A percentile compares a stretch with the other conserved stretches of the same genome.
These are phyloP conservation scores for Nibea albiflora DNA, from an alignment of 2,113 vertebrate species.

Conservation along the genomic window DNA sequence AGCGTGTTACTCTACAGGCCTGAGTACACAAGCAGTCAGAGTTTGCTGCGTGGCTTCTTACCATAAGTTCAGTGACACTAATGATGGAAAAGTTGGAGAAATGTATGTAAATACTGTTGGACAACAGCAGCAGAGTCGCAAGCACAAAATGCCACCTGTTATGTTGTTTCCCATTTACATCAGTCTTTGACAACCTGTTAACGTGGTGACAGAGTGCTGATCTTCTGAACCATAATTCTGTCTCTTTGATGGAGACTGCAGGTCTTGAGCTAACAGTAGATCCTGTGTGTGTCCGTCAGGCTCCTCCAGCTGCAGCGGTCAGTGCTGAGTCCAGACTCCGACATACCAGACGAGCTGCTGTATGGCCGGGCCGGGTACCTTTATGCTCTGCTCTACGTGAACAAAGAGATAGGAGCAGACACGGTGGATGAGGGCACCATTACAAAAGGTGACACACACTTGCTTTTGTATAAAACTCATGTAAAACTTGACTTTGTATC, in stretches of 20 bases:
- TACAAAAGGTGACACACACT: slow-evolving; percentile 86
- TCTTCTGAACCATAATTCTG: background rate
- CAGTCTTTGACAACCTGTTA: no score
- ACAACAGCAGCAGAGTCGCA: no score
- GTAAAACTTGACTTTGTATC: background rate
- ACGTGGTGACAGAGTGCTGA: no score
- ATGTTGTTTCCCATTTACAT: no score
- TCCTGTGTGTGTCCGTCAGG: slow-evolving; percentile 75
- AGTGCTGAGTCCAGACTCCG: slow-evolving; percentile 86
- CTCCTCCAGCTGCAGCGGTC: slow-evolving; percentile 92
- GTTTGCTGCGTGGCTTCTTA: no score
- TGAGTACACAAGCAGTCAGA: no score
- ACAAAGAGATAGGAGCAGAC: slow-evolving; percentile 89
- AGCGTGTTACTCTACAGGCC: no score
- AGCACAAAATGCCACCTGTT: no score
- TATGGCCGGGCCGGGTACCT: slow-evolving; percentile 95
- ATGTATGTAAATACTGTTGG: no score
- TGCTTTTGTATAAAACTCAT: no score
- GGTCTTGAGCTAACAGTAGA: background rate
- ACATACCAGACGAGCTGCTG: slow-evolving; percentile 93
- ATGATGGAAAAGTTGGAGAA: no score
- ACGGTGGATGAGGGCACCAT: slow-evolving; percentile 87
- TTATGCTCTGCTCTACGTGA: slow-evolving; percentile 93
- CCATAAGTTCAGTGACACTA: no score
- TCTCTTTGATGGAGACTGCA: background rate